Evolutionary conservation across 2,888 invertebrate genomes (phyloP), one percentile per base, ranked within the genome.

Genomic region (Melanotus villosus): DNA sequence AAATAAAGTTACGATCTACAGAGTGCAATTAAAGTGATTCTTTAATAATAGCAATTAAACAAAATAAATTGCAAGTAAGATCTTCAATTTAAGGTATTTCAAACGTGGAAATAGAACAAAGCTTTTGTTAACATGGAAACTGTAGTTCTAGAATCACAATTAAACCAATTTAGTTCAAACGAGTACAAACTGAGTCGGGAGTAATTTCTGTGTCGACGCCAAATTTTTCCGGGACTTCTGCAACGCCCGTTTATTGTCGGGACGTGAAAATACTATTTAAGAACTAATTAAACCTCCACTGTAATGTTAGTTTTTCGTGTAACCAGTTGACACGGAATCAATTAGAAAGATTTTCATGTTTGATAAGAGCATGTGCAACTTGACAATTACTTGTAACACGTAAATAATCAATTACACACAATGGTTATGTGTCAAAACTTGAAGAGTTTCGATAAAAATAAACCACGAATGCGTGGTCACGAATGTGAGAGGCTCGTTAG

Each of bases 381-480:
- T 75, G 73, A 75, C 75, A 70, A 75, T 75, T 74, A 74, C 76
- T 68, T 66, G 57, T 50, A 65, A 70, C 73, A 75, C 76, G 73
- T 71, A 60, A 73, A 73, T 70, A 76, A 76, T 76, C 73, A 76
- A 76, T 76, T 76, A 74, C 65, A 58, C 30, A 21, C 43, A 52
- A 52, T 63, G 32, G 60, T 34, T 59, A 64, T 56, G 63, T 68
- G 68, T 57, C 58, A 59, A 69, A 56, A 57, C 50, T 63, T 18
- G 50, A 47, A 68, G 47, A 56, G 45, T 56, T 67, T 45, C 36
- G 32, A 62, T 38, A 26, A 67, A 34, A 50, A n/a, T n/a, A 1
- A 14, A 52, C 34, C 52, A 52, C 52, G 52, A 52, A 52, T 52
- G 32, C 32, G 19, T 47, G 16, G 41, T 41, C 41, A 41, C 41